A percentile compares a stretch with the other conserved stretches of the same genome.
These are phyloP conservation scores for Hyposoter dolosus DNA, from an alignment of 2,888 invertebrate genomes.

Conservation along the genomic window DNA sequence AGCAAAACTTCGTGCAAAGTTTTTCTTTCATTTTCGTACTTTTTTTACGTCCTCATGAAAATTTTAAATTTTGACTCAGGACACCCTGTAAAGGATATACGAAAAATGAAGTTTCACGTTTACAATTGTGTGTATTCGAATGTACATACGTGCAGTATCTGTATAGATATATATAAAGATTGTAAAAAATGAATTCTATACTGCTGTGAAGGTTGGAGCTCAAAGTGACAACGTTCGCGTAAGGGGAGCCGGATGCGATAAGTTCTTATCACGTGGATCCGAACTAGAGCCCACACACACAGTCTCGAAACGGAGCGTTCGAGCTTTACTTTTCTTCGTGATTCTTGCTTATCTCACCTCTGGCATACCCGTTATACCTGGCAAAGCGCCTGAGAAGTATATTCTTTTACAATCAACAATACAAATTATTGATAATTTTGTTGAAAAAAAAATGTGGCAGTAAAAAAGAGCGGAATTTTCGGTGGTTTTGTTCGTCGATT, in stretches of 20 bases:
- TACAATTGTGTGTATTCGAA: not conserved
- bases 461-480: not conserved
- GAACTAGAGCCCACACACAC: conserved; percentile 67
- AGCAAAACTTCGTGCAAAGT: not conserved
- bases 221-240: conserved; percentile 68
- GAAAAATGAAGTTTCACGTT: not conserved
- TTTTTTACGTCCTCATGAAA: not conserved
- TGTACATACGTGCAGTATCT: not conserved
- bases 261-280: conserved; percentile 79
- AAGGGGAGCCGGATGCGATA: conserved; percentile 82
- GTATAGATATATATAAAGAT: conserved; percentile 19
- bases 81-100: not conserved
- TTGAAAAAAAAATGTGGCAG: not conserved
- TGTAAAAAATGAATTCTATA: conserved; percentile 33
- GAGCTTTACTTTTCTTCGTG: conserved; percentile 30
- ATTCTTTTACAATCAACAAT: not conserved
- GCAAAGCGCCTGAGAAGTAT: conserved; percentile 23
- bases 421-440: not conserved
- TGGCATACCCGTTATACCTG: conserved; percentile 61
- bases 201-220: conserved; percentile 36
- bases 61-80: not conserved
- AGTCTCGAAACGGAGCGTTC: conserved; percentile 24
- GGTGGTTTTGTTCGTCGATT: not conserved
- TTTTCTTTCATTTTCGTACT: not conserved
- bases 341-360: conserved; percentile 48